These are phyloP conservation scores for Pseudomyrmex pallidus DNA, from an alignment of 1,140 invertebrate genomes.

Conservation along the genomic window DNA sequence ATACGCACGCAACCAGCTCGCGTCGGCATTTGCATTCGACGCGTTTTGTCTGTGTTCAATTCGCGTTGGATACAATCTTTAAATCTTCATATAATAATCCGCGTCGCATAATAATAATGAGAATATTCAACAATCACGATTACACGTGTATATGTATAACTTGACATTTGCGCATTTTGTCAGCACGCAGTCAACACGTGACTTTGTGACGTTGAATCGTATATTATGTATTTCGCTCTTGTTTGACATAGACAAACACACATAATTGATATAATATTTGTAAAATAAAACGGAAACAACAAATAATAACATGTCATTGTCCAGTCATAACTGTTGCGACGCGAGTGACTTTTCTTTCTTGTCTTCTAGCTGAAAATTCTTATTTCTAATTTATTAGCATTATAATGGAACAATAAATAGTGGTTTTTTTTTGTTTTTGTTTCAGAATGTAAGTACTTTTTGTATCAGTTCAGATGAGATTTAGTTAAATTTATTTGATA, in stretches of 20 bases:
- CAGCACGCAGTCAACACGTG: neutral
- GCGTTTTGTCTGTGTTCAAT: neutral
- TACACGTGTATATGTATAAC: neutral
- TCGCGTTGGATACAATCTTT: neutral
- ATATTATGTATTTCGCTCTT: neutral
- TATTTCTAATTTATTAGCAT: too few species aligned
- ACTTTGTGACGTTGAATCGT: neutral
- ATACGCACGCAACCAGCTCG: neutral
- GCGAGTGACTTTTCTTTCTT: too few species aligned
- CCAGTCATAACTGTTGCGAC: too few species aligned
- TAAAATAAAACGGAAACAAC: neutral
- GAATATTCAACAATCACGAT: neutral
- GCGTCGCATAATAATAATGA: neutral
- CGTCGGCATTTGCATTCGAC: neutral
- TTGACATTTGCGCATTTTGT: neutral
- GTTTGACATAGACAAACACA: neutral
- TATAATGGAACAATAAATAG: too few species aligned
- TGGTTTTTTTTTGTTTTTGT: too few species aligned
- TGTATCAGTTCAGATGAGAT: too few species aligned
- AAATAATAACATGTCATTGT: neutral
- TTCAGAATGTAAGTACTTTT: too few species aligned
- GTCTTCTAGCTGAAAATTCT: too few species aligned
- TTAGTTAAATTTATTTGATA: too few species aligned
- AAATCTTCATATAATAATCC: constrained; percentile 20
- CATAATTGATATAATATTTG: neutral